Conservation (phyloP, 2,797 vertebrate genomes). For the Hippocampus kuda region DNA sequence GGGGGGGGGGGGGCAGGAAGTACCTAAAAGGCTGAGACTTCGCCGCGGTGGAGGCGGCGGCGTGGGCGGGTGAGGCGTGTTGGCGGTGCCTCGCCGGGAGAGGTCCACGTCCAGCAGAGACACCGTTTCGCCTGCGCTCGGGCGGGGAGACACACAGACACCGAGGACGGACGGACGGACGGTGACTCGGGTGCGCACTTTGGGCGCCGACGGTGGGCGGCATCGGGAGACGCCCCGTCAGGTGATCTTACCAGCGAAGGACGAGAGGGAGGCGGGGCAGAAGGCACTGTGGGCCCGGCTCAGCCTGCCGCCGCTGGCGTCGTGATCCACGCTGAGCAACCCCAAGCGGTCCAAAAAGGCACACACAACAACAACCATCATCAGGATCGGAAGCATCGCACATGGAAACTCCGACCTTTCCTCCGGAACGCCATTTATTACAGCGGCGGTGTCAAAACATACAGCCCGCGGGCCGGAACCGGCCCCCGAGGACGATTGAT, state of each 20-base stretch:
- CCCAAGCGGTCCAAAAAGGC: neutral
- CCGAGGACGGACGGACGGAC: neutral
- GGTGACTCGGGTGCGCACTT: too few species aligned
- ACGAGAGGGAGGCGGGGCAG: slow-evolving; percentile 85
- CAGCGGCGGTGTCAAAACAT: too few species aligned
- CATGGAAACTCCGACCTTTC: too few species aligned
- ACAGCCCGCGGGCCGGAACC: too few species aligned
- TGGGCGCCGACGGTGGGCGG: too few species aligned
- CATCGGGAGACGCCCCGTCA: neutral
- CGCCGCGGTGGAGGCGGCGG: slow-evolving; percentile 88
- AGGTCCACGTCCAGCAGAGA: slow-evolving; percentile 95
- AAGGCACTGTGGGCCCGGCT: slow-evolving; percentile 97
- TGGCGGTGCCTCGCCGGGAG: slow-evolving; percentile 75
- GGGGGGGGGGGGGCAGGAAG: neutral
- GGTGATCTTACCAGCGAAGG: slow-evolving; percentile 84
- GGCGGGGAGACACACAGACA: neutral
- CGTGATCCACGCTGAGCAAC: slow-evolving; percentile 60
- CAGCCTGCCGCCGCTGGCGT: slow-evolving; percentile 64
- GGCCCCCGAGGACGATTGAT: too few species aligned
- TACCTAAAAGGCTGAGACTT: slow-evolving; percentile 95
- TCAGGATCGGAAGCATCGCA: neutral
- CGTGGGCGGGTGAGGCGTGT: slow-evolving; percentile 85
- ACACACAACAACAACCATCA: neutral
- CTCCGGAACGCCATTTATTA: too few species aligned
- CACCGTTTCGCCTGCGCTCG: slow-evolving; percentile 81